These are phyloP conservation scores for Muricea muricata DNA, from an alignment of 92 coral and sea anemone species.

Conservation along the genomic window DNA sequence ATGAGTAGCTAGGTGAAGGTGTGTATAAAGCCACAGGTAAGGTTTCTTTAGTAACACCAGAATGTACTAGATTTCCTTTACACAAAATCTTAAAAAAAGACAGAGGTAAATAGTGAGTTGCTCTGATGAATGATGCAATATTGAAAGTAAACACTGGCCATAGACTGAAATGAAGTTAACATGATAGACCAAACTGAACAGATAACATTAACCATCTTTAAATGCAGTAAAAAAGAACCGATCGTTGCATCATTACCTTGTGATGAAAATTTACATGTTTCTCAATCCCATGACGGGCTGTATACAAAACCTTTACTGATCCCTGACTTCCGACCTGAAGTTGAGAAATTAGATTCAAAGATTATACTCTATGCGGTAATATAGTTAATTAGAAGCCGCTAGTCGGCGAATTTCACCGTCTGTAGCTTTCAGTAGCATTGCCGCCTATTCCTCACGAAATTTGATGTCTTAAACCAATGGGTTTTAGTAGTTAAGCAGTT, in stretches of 20 bases:
- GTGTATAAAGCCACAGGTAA: background rate
- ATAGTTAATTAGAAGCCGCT: too few relatives aligned
- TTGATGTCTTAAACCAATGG: too few relatives aligned
- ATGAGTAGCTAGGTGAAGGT: background rate
- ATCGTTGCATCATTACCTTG: conserved; percentile 10
- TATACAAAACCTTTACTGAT: conserved; percentile 1
- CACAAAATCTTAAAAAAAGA: conserved; percentile 17
- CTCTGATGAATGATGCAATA: too few relatives aligned
- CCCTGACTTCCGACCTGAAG: conserved; percentile 6
- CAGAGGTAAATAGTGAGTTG: background rate
- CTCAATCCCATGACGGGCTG: background rate
- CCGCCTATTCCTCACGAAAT: too few relatives aligned
- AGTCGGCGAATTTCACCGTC: too few relatives aligned
- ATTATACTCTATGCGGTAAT: background rate
- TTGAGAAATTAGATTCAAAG: background rate
- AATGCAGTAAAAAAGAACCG: too few relatives aligned
- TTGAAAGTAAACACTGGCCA: too few relatives aligned
- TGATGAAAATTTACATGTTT: background rate
- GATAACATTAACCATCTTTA: too few relatives aligned
- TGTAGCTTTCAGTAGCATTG: too few relatives aligned
- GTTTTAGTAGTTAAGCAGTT: too few relatives aligned
- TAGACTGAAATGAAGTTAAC: too few relatives aligned
- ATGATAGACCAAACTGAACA: too few relatives aligned
- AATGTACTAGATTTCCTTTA: conserved; percentile 10
- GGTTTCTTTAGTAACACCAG: conserved; percentile 4